Conservation (phyloP, 1,140 invertebrate species). For the Acromyrmex heyeri region DNA sequence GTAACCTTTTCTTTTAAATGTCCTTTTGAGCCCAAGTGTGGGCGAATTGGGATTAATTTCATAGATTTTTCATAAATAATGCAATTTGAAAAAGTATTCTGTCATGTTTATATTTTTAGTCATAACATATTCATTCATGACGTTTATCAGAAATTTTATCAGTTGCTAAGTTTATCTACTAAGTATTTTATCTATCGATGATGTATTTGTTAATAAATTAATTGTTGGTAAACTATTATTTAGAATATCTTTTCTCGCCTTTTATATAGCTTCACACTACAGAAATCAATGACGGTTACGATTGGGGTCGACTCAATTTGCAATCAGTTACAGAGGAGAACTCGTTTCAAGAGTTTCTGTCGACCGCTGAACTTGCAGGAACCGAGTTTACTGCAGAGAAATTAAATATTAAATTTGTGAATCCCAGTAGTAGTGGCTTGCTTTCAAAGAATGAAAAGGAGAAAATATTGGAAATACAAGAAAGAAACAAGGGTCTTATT, state of each 20-base stretch:
- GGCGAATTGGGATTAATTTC: neutral
- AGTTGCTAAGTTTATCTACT: neutral
- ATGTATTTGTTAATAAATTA: neutral
- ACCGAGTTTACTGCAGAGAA: slow-evolving; percentile 97
- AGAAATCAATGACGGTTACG: slow-evolving; percentile 95
- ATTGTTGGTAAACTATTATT: no score
- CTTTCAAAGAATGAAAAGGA: slow-evolving; percentile 89
- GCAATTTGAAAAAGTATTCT: slow-evolving; percentile 2
- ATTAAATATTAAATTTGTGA: slow-evolving; percentile 93
- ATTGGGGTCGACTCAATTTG: slow-evolving; percentile 95
- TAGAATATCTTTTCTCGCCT: slow-evolving; percentile 11
- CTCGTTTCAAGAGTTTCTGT: slow-evolving; percentile 97
- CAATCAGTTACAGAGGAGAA: slow-evolving; percentile 98
- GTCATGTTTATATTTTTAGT: neutral
- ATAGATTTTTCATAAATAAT: slow-evolving; percentile 5
- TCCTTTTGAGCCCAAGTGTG: neutral
- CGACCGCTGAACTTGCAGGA: slow-evolving; percentile 96
- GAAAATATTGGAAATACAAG: slow-evolving; percentile 88
- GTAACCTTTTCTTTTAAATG: neutral
- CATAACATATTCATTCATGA: neutral
- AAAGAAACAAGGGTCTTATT: slow-evolving; percentile 89
- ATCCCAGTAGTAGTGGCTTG: slow-evolving; percentile 88
- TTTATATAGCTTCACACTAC: slow-evolving; percentile 93
- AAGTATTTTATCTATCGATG: neutral
- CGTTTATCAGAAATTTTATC: neutral